Evolutionary conservation across 2,888 invertebrate genomes (phyloP).

Genomic region (Galeruca laticollis): DNA sequence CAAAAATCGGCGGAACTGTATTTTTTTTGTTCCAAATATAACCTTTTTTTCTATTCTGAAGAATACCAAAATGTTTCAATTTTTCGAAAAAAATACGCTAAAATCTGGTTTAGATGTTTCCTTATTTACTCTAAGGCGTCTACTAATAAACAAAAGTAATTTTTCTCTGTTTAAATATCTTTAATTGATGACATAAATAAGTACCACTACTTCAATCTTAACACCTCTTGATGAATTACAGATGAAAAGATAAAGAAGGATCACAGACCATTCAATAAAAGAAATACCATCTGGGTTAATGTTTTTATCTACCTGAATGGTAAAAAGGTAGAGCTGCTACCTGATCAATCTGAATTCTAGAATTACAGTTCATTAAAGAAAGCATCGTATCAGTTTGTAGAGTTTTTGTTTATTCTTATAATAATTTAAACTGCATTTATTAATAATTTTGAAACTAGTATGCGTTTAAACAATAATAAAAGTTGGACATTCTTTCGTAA

Average conservation of each 20-base stretch:
- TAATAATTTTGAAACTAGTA: no score
- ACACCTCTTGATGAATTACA: not conserved
- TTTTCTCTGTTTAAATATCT: conserved; percentile 6
- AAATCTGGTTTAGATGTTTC: no score
- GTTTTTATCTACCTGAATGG: not conserved
- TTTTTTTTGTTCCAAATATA: no score
- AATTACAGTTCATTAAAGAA: not conserved
- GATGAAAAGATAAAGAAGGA: not conserved
- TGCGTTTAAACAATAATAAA: no score
- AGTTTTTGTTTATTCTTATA: not conserved
- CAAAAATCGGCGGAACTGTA: no score
- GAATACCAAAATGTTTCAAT: no score
- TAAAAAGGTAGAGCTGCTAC: not conserved
- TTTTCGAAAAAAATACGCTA: no score
- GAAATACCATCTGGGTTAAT: conserved; percentile 5
- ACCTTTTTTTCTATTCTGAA: no score
- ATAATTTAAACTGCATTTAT: no score
- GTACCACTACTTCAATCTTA: not conserved
- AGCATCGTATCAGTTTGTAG: not conserved
- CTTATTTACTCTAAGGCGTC: no score
- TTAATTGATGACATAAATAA: not conserved
- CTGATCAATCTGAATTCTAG: not conserved
- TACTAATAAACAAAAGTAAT: conserved; percentile 11
- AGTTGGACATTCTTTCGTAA: no score
- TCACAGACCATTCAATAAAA: not conserved